Conservation (phyloP, 2,888 invertebrate species). For the Dynastes tityus region DNA sequence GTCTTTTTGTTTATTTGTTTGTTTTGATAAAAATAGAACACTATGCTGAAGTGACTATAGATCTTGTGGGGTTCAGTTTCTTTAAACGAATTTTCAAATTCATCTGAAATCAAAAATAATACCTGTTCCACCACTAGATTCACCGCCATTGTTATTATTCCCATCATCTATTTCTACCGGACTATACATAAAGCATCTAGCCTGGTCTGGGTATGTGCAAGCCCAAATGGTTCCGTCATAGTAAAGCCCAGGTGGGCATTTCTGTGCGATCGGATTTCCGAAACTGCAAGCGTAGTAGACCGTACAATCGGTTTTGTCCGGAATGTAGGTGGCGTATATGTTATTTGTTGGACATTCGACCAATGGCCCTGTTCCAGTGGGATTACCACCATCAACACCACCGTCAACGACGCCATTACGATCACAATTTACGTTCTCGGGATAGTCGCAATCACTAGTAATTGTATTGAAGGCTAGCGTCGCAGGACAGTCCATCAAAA, state of each 20-base stretch:
- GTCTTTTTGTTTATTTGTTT: background rate
- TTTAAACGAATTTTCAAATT: no score
- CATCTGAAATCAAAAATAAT: no score
- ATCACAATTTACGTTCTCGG: slow-evolving; percentile 32
- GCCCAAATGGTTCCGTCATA: slow-evolving; percentile 24
- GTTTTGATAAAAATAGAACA: slow-evolving; percentile 23
- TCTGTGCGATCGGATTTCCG: background rate
- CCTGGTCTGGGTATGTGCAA: slow-evolving; percentile 6
- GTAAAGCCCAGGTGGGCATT: slow-evolving; percentile 10
- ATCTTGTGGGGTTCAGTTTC: no score
- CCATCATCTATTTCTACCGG: background rate
- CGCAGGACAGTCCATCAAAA: slow-evolving; percentile 20
- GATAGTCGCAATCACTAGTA: slow-evolving; percentile 19
- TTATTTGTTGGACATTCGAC: background rate
- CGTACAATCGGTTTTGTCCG: slow-evolving; percentile 10
- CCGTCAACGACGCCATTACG: background rate
- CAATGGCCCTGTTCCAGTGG: background rate
- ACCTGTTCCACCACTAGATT: background rate
- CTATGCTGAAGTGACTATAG: no score
- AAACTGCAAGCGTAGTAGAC: slow-evolving; percentile 17
- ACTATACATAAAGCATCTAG: background rate
- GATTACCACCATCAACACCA: background rate
- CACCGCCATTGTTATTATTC: background rate
- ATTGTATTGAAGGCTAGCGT: slow-evolving; percentile 13
- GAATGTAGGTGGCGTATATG: background rate